Conservation (phyloP, 2,113 vertebrate species). For the Scomber japonicus region DNA sequence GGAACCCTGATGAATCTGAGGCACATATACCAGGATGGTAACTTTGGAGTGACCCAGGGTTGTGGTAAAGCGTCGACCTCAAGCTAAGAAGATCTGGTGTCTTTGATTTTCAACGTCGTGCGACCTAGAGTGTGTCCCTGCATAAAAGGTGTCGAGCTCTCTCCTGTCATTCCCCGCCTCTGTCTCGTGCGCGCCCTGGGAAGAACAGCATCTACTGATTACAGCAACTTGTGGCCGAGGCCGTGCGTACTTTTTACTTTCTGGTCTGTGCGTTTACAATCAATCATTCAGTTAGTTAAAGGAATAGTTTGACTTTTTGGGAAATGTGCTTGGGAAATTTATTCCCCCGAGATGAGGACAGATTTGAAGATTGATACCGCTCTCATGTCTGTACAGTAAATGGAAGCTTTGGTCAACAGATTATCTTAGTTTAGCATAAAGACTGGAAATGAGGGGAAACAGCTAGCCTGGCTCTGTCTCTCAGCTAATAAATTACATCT, state of each 20-base stretch:
- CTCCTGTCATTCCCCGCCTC: constrained; percentile 35
- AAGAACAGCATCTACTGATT: constrained; percentile 62
- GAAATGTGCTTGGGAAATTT: background rate
- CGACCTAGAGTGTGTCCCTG: constrained; percentile 7
- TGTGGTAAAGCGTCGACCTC: background rate
- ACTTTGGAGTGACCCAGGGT: background rate
- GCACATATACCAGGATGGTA: constrained; percentile 28
- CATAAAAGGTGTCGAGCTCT: constrained; percentile 17
- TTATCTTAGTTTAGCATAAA: background rate
- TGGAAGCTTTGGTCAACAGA: background rate
- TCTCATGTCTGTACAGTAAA: background rate
- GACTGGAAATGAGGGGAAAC: background rate
- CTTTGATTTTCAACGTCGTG: background rate
- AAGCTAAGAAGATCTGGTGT: background rate
- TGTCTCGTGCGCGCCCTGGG: constrained; percentile 26
- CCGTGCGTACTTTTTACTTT: constrained; percentile 3
- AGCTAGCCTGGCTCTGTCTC: too few relatives aligned
- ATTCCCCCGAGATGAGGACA: background rate
- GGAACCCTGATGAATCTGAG: constrained; percentile 75
- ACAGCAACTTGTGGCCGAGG: constrained; percentile 42
- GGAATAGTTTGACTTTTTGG: constrained; percentile 9
- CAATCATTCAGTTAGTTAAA: constrained; percentile 17
- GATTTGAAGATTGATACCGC: too few relatives aligned
- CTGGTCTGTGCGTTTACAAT: constrained; percentile 40
- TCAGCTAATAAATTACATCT: too few relatives aligned